phyloP scores from a whole-genome alignment of 2,888 invertebrate genomes.

The Leucoma salicis region DNA sequence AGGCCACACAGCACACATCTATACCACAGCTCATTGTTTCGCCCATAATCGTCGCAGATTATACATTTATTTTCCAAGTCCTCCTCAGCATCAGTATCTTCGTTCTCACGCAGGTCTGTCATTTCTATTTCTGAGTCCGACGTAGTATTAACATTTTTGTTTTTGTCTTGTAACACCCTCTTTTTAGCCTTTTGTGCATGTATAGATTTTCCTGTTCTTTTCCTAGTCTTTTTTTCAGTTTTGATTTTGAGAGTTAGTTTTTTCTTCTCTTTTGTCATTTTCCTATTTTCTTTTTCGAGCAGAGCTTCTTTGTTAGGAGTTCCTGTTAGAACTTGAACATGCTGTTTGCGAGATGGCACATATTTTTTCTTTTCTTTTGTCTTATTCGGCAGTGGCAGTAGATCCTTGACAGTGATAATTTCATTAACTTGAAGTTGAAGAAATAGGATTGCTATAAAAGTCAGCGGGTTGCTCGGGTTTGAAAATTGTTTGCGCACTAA shows the following conservation, averaged over 20 bases:
- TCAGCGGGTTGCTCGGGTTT: slow-evolving; percentile 5
- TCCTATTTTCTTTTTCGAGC: slow-evolving; percentile 23
- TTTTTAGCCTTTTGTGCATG: slow-evolving; percentile 22
- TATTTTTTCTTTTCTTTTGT: slow-evolving; percentile 22
- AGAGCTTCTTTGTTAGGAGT: slow-evolving; percentile 23
- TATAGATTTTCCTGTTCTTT: slow-evolving; percentile 15
- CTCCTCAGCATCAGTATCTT: slow-evolving; percentile 11
- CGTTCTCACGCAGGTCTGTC: slow-evolving; percentile 2
- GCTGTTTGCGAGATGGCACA: too few relatives aligned
- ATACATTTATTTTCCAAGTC: slow-evolving; percentile 22
- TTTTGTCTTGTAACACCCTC: slow-evolving; percentile 24
- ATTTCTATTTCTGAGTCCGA: slow-evolving; percentile 2
- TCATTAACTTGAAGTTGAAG: slow-evolving; percentile 16
- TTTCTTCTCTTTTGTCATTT: too few relatives aligned
- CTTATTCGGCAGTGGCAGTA: too few relatives aligned
- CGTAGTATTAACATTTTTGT: slow-evolving; percentile 17
- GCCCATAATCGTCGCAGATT: slow-evolving; percentile 23
- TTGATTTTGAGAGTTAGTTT: too few relatives aligned
- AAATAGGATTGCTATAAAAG: slow-evolving; percentile 10
- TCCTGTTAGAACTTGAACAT: slow-evolving; percentile 22
- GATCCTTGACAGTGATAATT: too few relatives aligned
- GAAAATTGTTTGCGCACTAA: too few relatives aligned
- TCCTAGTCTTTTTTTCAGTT: slow-evolving; percentile 15
- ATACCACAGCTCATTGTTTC: slow-evolving; percentile 30
- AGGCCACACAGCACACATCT: slow-evolving; percentile 10